Percentiles rank a stretch among this genome's conserved stretches.
phyloP scores from a whole-genome alignment of 2,888 invertebrate genomes.

The Anoncus sp. region DNA sequence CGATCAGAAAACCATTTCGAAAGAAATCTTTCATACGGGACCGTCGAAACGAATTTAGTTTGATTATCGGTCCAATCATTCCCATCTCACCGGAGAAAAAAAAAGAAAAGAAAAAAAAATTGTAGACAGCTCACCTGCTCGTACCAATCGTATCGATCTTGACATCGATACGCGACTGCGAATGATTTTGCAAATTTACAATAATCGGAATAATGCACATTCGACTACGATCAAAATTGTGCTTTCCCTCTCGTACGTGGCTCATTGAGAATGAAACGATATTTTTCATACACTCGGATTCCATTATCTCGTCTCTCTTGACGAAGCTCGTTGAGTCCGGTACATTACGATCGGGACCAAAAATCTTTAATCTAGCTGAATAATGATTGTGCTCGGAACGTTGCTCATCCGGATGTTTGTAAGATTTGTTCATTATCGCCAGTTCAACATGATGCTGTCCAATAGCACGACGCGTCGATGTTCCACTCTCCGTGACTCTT shows the following conservation, averaged over 20 bases:
- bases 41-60: too few species aligned
- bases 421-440: conserved; percentile 85
- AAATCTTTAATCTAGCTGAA: conserved; percentile 77
- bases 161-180: conserved; percentile 85
- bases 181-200: conserved; percentile 88
- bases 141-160: conserved; percentile 86
- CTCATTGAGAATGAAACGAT: conserved; percentile 75
- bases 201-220: conserved; percentile 89
- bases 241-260: conserved; percentile 82
- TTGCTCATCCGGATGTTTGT: conserved; percentile 83
- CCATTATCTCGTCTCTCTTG: conserved; percentile 63
- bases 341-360: conserved; percentile 82
- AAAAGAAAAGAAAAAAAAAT: neutral
- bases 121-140: conserved; percentile 84
- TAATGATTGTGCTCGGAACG: conserved; percentile 77
- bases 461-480: conserved; percentile 84
- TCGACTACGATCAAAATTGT: conserved; percentile 86
- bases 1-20: too few species aligned
- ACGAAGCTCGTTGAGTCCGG: conserved; percentile 75
- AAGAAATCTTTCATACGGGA: too few species aligned
- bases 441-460: conserved; percentile 90
- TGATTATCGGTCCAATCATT: too few species aligned
- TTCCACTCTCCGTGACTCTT: conserved; percentile 84
- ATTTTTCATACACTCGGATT: conserved; percentile 74
- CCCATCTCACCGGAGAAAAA: too few species aligned